Conservation (phyloP, 1,140 invertebrate genomes). For the Lepidurus packardi region DNA sequence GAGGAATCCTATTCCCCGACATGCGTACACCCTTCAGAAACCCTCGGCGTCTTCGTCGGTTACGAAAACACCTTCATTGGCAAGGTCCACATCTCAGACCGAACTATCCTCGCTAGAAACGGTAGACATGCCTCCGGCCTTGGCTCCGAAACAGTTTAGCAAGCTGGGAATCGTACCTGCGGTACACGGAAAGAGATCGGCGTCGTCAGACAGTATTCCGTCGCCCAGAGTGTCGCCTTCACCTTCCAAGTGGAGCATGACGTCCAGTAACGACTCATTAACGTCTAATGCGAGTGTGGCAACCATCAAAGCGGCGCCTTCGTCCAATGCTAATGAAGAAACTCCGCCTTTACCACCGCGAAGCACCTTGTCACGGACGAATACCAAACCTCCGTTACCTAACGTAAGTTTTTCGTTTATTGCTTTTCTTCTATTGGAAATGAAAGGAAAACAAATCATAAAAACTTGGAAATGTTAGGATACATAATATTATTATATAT, state of each 20-base stretch:
- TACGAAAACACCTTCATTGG: slow-evolving; percentile 25
- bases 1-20: slow-evolving; percentile 31
- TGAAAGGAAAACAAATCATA: no score
- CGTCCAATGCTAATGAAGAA: slow-evolving; percentile 36
- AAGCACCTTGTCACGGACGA: slow-evolving; percentile 48
- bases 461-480: no score
- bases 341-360: slow-evolving; percentile 55
- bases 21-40: slow-evolving; percentile 34
- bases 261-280: slow-evolving; percentile 41
- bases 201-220: slow-evolving; percentile 33
- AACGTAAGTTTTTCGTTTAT: slow-evolving; percentile 44
- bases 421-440: not conserved
- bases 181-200: slow-evolving; percentile 35
- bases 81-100: slow-evolving; percentile 38
- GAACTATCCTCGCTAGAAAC: slow-evolving; percentile 33
- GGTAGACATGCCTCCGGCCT: slow-evolving; percentile 15
- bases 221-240: slow-evolving; percentile 33
- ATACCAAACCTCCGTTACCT: slow-evolving; percentile 64
- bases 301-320: slow-evolving; percentile 39
- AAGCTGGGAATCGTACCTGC: slow-evolving; percentile 29
- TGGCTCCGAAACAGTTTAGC: slow-evolving; percentile 32
- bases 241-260: slow-evolving; percentile 40
- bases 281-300: slow-evolving; percentile 40
- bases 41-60: slow-evolving; percentile 28
- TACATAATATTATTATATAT: not conserved